Percentiles rank a stretch among this genome's conserved stretches.
Conservation (phyloP, 2,113 vertebrate genomes). For the Plecturocebus donacophilus region DNA sequence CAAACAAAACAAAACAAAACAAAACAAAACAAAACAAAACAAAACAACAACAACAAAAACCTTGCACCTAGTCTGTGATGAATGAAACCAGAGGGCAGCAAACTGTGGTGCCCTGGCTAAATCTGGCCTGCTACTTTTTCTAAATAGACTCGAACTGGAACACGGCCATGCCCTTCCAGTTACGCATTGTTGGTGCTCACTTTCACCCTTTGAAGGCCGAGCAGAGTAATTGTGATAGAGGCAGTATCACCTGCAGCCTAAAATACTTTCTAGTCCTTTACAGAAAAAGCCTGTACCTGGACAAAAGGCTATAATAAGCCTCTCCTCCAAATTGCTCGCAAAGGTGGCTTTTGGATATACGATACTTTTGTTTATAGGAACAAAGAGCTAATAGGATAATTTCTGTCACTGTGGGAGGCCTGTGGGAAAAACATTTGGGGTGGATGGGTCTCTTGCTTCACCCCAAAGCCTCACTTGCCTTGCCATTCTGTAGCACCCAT, state of each 20-base stretch:
- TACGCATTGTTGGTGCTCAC: neutral
- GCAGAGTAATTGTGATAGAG: neutral
- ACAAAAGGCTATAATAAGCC: neutral
- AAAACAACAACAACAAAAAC: too few species aligned
- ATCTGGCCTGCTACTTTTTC: neutral
- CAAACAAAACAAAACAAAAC: too few species aligned
- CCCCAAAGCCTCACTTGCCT: neutral
- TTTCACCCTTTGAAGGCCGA: neutral
- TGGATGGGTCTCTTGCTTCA: neutral
- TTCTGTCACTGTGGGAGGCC: neutral
- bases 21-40: too few species aligned
- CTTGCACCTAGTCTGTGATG: neutral
- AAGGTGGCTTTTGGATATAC: neutral
- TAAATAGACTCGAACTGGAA: neutral
- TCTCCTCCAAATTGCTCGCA: neutral
- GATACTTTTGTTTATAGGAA: neutral
- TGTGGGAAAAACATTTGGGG: neutral
- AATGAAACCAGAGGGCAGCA: neutral
- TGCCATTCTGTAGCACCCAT: neutral
- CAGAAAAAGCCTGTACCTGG: neutral
- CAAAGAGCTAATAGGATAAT: neutral
- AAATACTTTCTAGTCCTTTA: neutral
- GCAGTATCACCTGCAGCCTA: neutral
- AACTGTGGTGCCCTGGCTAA: neutral
- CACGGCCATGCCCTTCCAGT: neutral